Base-by-base conservation (phyloP, 2,888 invertebrate genomes). In the Ophion obscuratus region DNA sequence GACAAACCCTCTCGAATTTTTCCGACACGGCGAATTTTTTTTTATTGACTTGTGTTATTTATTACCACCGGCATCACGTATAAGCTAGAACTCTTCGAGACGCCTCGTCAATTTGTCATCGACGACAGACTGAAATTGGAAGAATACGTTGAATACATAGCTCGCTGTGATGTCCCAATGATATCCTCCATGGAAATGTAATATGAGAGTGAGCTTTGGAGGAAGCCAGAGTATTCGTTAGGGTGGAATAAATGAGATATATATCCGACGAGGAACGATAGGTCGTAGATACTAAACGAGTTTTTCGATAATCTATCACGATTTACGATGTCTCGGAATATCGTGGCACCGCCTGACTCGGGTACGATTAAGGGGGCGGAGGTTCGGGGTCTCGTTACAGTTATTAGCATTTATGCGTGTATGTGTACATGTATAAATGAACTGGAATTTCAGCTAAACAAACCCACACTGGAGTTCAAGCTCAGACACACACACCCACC, bases 291-390 rank as follows among this genome's bases (percentile, higher is more conserved):
- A 73, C 36, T 47, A 71, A 75, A 59, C 64, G 36, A 61, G 83
- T 85, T 88, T 87, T 86, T 74, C 89, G 87, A 89, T 89, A 88
- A 89, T 89, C 89, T 89, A 89, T 89, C 89, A 87, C 86, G 88
- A 89, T 89, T 88, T 88, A 88, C 87, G 89, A 89, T 86, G 88
- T 84, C 88, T 88, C 77, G 86, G 81, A 87, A 88, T 88, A 88
- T 82, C 88, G 79, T 84, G 88, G 88, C 81, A 88, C 88, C 73
- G 86, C 88, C 88, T 89, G 89, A 81, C 89, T 88, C 89, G 81
- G 71, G 87, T 75, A 84, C 88, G 87, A 87, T 87, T 88, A 88
- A 80, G 86, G 87, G 87, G 83, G 84, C 59, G 86, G 53, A 4
- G 80, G 53, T 61, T 74, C 70, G 75, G 83, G 67, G 70, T 86